A percentile compares a stretch with the other conserved stretches of the same genome.
Conservation (phyloP, 2,113 vertebrate species). For the Psilopogon haemacephalus region DNA sequence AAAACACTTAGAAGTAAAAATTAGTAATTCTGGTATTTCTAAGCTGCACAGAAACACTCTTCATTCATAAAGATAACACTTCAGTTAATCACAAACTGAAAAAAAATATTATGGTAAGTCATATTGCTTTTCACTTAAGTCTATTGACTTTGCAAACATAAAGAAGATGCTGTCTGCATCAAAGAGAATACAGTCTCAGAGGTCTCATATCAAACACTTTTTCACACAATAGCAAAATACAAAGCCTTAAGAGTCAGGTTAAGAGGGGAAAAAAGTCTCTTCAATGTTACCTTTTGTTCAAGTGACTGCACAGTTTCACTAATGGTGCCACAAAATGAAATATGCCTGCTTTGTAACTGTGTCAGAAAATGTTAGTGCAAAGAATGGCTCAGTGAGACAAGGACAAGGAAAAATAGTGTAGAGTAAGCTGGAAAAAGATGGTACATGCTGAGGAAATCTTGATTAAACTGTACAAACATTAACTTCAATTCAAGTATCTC, state of each 20-base stretch:
- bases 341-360: background rate
- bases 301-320: background rate
- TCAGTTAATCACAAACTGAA: background rate
- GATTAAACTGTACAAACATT: background rate
- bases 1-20: background rate
- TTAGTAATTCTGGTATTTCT: background rate
- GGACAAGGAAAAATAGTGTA: rapidly evolving
- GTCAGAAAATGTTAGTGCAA: background rate
- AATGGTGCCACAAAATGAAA: background rate
- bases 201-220: background rate
- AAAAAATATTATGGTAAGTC: background rate
- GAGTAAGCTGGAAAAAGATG: background rate
- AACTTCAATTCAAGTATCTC: background rate
- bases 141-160: background rate
- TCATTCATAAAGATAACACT: background rate
- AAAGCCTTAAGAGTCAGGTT: background rate
- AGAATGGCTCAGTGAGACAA: background rate
- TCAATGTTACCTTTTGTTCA: background rate
- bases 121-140: background rate
- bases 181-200: background rate
- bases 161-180: background rate
- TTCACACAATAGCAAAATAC: background rate
- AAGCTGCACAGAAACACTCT: background rate
- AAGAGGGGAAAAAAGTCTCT: background rate
- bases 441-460: background rate